Base-by-base conservation (phyloP, 2,797 vertebrate species). In the Leptodactylus fallax region DNA sequence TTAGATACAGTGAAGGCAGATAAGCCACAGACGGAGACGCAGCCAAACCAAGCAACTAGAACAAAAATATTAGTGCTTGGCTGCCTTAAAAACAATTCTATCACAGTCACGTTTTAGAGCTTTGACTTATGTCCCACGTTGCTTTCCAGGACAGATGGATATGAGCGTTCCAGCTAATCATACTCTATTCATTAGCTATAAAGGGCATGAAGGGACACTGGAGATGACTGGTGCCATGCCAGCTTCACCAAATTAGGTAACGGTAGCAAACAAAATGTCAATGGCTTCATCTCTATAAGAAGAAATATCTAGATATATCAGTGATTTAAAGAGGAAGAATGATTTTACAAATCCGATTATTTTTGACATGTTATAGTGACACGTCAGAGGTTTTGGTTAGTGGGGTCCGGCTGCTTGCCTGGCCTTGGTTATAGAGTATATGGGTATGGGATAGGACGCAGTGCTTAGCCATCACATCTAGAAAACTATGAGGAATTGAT, bases 111-210 rank as follows among this genome's bases (percentile, higher is more conserved):
- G 83, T 85, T 85, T 65, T 77, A 65, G 77, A n/a, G 72, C 72
- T 65, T 85, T 85, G 61, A 85, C 71, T 76, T 67, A 21, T 79
- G 84, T 55, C 25, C 61, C 49, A 53, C 45, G 65, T 78, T 85
- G 61, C 58, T 84, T 85, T 85, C 84, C 84, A 85, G 84, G 84
- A 85, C 79, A 55, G 63, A 79, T 86, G 49, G 74, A 86, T 79
- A 63, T 36, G 74, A 86, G 16, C 12, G 61, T 56, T 79, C 51
- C 51, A 86, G 85, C 85, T 79, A 86, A 67, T 86, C 76, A 65
- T 19, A 77, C 45, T 27, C 67, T 78, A 27, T 63, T 85, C 72
- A 85, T 85, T 63, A 53, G 45, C 49, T 51, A 16, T 23, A 61
- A 16, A 76, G n/a, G n/a, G 71, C 71, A 23, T 27, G 5, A 27